Evolutionary conservation across 37 sponge, comb jelly and placozoan species (phyloP), one percentile per base, ranked within the genome.

Genomic region (Agelas oroides): DNA sequence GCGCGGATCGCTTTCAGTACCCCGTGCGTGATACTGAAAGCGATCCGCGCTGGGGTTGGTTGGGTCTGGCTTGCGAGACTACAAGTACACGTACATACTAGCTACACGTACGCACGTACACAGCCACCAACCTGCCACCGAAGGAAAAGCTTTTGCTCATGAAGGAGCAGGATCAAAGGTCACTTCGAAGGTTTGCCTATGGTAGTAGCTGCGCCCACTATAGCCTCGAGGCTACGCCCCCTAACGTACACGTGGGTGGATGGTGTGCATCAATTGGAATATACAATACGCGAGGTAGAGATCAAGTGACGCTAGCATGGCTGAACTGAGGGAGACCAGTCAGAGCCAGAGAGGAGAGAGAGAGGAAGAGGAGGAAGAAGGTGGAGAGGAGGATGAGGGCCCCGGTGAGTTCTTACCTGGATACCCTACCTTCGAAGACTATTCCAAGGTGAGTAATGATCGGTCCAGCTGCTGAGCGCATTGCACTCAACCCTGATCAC

Each of bases 361-460:
- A 25, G 27, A 61, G 5, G 27, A 33, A 53, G 81, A 80, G 66
- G 53, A 38, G 63, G 66, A 11, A 36, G 77, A 76, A 12, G 27
- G 32, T 35, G 62, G 55, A 33, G 85, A 76, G n/a, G 75, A 73
- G 32, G 82, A 65, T 20, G 81, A 76, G 19, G 55, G 33, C 24
- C 6, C n/a, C 2, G 66, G 63, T 23, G 82, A 85, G 0, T 92
- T 87, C 62, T 34, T 92, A 5, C 84, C 92, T 40, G 92, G 88
- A 19, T 92, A 64, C 35, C 62, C 68, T 19, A 83, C 92, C 25
- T 53, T 83, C 0, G 66, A 87, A 24, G 92, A 87, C 25, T 92
- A 86, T 69, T 87, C 88, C 6, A 87, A 92, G 75, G 92, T 92
- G 59, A 16, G 20, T 70, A 59, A 5, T n/a, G n/a, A n/a, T n/a